Evolutionary conservation across 2,113 vertebrate genomes (phyloP).

Genomic region (Poeciliopsis retropinna): DNA sequence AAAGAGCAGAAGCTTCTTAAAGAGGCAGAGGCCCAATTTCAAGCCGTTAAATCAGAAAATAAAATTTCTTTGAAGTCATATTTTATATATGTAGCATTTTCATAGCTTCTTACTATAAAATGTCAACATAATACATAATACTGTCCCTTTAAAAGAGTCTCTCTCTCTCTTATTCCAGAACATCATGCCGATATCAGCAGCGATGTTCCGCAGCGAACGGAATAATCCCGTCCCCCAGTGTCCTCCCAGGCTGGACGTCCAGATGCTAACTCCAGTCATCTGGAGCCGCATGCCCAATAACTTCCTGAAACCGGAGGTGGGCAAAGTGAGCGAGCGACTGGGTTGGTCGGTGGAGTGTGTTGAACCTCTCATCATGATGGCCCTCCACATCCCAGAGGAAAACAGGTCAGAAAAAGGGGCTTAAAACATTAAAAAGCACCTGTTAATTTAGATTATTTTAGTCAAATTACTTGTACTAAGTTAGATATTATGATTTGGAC

Average conservation of each 20-base stretch:
- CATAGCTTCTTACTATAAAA: too few relatives aligned
- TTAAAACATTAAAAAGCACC: too few relatives aligned
- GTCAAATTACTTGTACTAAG: too few relatives aligned
- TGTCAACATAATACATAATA: too few relatives aligned
- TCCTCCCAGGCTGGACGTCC: constrained; percentile 87
- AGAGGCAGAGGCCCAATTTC: too few relatives aligned
- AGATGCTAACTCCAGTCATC: constrained; percentile 88
- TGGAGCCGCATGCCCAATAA: constrained; percentile 95
- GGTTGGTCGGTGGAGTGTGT: constrained; percentile 91
- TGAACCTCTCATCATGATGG: constrained; percentile 94
- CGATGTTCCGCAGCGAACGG: constrained; percentile 93
- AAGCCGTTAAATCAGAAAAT: too few relatives aligned
- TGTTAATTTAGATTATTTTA: too few relatives aligned
- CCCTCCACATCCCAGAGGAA: constrained; percentile 94
- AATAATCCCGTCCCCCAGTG: constrained; percentile 91
- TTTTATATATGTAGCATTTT: too few relatives aligned
- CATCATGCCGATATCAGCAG: constrained; percentile 96
- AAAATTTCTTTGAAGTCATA: too few relatives aligned
- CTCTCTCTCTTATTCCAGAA: constrained; percentile 78
- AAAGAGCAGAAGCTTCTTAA: too few relatives aligned
- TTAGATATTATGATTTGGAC: too few relatives aligned
- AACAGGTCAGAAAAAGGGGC: constrained; percentile 82
- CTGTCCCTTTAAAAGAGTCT: too few relatives aligned
- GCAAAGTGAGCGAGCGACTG: constrained; percentile 83
- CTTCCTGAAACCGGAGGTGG: constrained; percentile 84